Percentiles rank a stretch among this genome's conserved stretches.
These are phyloP conservation scores for Pristiophorus japonicus DNA, from an alignment of 2,113 vertebrate genomes.

Conservation along the genomic window DNA sequence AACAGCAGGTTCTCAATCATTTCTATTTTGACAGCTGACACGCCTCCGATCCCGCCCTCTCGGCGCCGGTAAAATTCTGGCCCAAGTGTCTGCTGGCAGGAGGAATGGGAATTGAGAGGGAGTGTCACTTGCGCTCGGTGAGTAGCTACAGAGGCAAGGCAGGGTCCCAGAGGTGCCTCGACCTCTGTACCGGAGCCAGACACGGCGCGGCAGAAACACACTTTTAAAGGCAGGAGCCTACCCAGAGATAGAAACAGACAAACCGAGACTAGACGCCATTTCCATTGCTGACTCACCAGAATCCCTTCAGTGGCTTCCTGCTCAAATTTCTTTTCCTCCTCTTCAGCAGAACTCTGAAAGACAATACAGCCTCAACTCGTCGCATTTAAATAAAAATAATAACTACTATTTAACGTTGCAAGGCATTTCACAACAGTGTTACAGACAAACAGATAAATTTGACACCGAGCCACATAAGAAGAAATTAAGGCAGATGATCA, in stretches of 20 bases:
- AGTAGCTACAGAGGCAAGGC: too few species aligned
- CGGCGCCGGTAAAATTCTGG: too few species aligned
- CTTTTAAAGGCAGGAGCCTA: background rate
- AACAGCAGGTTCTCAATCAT: too few species aligned
- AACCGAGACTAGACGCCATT: background rate
- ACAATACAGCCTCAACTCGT: background rate
- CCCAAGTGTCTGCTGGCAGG: background rate
- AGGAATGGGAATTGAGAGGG: background rate
- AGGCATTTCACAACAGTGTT: too few species aligned
- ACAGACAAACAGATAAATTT: too few species aligned
- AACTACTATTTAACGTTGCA: too few species aligned
- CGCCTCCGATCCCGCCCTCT: too few species aligned
- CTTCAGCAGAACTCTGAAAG: background rate
- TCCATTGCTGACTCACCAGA: background rate
- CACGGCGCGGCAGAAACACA: background rate
- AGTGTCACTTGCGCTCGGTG: too few species aligned
- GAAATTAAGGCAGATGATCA: too few species aligned
- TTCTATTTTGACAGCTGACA: too few species aligned
- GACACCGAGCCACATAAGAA: too few species aligned
- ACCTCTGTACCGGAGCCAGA: background rate
- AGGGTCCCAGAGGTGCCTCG: background rate
- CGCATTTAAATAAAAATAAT: background rate
- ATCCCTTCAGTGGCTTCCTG: background rate
- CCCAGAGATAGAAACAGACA: background rate
- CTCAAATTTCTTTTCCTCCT: background rate